Percentiles rank a stretch among this genome's conserved stretches.
Evolutionary conservation across 2,797 vertebrate genomes (phyloP).

Genomic region (Tokudaia muenninki): DNA sequence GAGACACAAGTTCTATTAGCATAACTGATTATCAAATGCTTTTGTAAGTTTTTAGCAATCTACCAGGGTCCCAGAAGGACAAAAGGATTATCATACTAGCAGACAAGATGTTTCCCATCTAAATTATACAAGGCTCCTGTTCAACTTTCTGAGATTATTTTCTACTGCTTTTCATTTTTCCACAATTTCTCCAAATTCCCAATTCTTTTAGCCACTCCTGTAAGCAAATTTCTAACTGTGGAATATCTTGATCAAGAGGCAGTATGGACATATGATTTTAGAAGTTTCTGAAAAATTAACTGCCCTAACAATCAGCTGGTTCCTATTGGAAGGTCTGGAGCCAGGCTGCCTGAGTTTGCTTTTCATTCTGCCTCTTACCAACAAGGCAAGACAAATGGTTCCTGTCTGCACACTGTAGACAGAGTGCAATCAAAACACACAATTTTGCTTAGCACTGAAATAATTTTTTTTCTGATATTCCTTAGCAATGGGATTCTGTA

Average conservation of each 20-base stretch:
- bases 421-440: not conserved
- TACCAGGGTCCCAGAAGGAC: not conserved
- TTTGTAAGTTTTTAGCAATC: not conserved
- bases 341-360: not conserved
- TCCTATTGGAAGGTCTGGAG: not conserved
- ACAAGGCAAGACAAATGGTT: not conserved
- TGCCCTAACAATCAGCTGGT: not conserved
- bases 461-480: not conserved
- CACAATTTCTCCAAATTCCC: not conserved
- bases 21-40: not conserved
- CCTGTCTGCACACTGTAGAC: not conserved
- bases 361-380: not conserved
- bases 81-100: not conserved
- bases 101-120: not conserved
- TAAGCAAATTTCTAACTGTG: slow-evolving; percentile 11
- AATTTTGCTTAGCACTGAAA: not conserved
- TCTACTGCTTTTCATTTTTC: not conserved
- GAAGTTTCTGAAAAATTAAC: not conserved
- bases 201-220: not conserved
- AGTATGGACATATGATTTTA: not conserved
- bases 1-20: not conserved
- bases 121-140: not conserved
- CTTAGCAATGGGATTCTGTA: not conserved
- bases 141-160: not conserved
- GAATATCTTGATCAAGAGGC: not conserved